Evolutionary conservation across 1,140 invertebrate genomes (phyloP).

Genomic region (Meloidogyne exigua): DNA sequence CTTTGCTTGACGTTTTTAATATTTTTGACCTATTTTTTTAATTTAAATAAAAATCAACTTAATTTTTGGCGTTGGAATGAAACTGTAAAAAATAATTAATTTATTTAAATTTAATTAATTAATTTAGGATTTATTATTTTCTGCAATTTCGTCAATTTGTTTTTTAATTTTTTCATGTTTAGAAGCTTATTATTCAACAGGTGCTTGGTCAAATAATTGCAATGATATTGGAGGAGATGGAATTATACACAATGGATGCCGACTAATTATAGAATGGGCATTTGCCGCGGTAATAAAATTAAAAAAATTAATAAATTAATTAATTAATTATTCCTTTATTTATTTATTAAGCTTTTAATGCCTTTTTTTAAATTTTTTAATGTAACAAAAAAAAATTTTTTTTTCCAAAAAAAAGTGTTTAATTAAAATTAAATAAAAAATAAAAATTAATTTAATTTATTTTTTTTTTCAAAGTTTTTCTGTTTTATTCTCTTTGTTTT

Average conservation of each 20-base stretch:
- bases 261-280: conserved; percentile 61
- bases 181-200: conserved; percentile 61
- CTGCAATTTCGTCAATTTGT: conserved; percentile 37
- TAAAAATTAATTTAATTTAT: too few species aligned
- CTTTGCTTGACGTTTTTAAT: conserved; percentile 62
- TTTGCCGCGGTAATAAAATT: conserved; percentile 52
- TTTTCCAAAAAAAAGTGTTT: too few species aligned
- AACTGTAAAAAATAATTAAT: conserved; percentile 31
- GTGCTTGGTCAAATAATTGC: conserved; percentile 62
- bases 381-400: too few species aligned
- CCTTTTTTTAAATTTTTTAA: too few species aligned
- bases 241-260: conserved; percentile 62
- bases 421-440: too few species aligned
- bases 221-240: conserved; percentile 62
- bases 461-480: conserved; percentile 49
- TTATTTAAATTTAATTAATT: not conserved
- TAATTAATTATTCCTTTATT: too few species aligned
- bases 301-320: too few species aligned
- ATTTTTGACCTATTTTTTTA: conserved; percentile 58
- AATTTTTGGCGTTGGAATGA: conserved; percentile 58
- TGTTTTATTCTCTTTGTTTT: conserved; percentile 46
- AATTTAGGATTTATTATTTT: conserved; percentile 54
- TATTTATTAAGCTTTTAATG: too few species aligned
- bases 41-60: conserved; percentile 53
- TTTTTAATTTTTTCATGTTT: conserved; percentile 55